Base-by-base conservation (phyloP, 2,113 vertebrate species). In the Triplophysa rosa region DNA sequence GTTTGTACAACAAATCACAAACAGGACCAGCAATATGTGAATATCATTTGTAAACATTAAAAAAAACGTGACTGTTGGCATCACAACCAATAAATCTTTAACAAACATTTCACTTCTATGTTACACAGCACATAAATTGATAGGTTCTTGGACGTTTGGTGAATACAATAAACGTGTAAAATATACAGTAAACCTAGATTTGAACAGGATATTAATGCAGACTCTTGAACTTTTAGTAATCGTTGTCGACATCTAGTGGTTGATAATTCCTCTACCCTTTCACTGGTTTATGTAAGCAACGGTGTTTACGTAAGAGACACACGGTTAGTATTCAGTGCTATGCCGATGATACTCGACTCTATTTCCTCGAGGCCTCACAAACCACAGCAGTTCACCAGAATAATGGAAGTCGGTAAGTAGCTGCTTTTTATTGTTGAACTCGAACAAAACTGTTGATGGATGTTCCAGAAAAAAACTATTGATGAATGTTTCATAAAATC, bases 171-270 rank as follows among this genome's bases (percentile, higher is more conserved):
- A 64, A 64, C 17, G 19, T 65, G 29, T 65, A 24, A 9, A 26
- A 49, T 13, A 26, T 2, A n/a, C n/a, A n/a, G n/a, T n/a, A 10
- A 11, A 72, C 37, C 19, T 23, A 3, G n/a, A 72, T 10, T n/a
- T n/a, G 29, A 59, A 23, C 33, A 19, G 12, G 54, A 45, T 54
- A 49, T 49, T 49, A 49, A 37, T 37, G 33, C 33, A 49, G 14
- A 13, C 5, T 61, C 6, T 10, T 56, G 12, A 2, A 16, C 14
- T 5, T 45, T 7, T 11, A 24, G 33, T 63, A n/a, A 47, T 47
- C 66, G 26, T 61, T 75, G 61, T 62, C 72, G 82, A 83, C 82
- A 80, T 65, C 56, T 68, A 83, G 82, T 66, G 82, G 82, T 67
- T 42, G 24, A 2, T 2, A 8, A 17, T 13, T 33, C 0, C 8